phyloP scores from a whole-genome alignment of 1,140 invertebrate genomes.

The Notospermus geniculatus region DNA sequence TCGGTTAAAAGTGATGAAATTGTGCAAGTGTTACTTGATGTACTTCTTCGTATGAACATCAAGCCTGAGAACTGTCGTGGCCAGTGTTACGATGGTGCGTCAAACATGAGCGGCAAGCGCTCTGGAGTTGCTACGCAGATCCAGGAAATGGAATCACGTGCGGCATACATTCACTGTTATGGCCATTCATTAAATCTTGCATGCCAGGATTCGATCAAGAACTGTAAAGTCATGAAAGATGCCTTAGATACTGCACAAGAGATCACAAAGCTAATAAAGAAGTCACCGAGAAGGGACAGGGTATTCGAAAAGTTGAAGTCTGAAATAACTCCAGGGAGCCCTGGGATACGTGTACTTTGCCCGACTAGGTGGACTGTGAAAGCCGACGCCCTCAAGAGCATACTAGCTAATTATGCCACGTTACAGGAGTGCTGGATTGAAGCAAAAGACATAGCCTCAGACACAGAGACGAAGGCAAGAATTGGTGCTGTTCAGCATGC shows the following conservation, averaged over 20 bases:
- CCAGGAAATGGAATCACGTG: not conserved
- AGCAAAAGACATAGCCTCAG: not conserved
- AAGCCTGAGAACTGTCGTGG: not conserved
- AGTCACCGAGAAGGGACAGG: too few relatives aligned
- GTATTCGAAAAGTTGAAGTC: not conserved
- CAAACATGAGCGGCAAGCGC: not conserved
- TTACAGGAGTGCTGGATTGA: not conserved
- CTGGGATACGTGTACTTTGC: not conserved
- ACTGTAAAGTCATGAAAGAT: not conserved
- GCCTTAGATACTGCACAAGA: not conserved
- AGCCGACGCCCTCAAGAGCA: not conserved
- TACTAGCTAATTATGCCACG: not conserved
- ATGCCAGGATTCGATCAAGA: not conserved
- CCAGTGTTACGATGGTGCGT: not conserved
- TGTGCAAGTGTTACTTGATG: not conserved
- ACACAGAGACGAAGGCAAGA: not conserved
- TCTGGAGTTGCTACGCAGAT: not conserved
- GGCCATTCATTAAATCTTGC: constrained; percentile 1
- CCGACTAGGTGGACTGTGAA: not conserved
- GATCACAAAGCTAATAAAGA: not conserved
- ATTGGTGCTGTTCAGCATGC: not conserved
- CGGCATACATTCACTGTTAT: not conserved
- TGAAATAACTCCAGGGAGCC: not conserved
- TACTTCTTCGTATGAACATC: not conserved
- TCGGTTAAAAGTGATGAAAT: not conserved